These are phyloP conservation scores for Cephus cinctus DNA, from an alignment of 1,140 invertebrate genomes.

Conservation along the genomic window DNA sequence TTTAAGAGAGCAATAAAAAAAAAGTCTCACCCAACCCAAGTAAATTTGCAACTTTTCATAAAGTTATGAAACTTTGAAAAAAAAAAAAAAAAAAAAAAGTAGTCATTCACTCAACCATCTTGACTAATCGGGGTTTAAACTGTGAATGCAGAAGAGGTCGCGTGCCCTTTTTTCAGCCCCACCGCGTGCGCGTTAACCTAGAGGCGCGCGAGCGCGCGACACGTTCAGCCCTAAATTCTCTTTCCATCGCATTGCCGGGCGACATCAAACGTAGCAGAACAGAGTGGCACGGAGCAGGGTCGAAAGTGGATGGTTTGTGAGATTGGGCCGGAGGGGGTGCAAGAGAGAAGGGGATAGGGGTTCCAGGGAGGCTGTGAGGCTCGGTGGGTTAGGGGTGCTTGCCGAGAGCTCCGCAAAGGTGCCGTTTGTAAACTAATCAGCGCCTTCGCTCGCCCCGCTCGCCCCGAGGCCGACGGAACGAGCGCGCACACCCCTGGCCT, in stretches of 20 bases:
- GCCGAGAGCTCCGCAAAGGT: conserved; percentile 1
- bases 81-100: no score
- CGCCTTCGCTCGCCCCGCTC: neutral
- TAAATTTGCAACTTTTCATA: no score
- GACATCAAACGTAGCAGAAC: no score
- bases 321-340: neutral
- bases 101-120: no score
- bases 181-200: conserved; percentile 6
- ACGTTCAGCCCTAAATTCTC: conserved; percentile 11
- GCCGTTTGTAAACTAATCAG: conserved; percentile 16
- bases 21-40: no score
- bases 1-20: no score
- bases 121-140: no score
- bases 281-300: no score
- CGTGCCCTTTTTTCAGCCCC: conserved; percentile 16
- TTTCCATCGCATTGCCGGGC: conserved; percentile 5
- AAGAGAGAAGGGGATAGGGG: neutral
- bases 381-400: neutral
- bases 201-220: neutral
- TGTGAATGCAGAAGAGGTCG: no score
- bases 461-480: neutral
- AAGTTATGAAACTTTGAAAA: no score
- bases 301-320: no score
- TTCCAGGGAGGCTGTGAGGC: neutral
- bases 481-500: conserved; percentile 7